Percentiles rank a stretch among this genome's conserved stretches.
Evolutionary conservation across 2,888 invertebrate genomes (phyloP).

Genomic region (Caenorhabditis sp.): DNA sequence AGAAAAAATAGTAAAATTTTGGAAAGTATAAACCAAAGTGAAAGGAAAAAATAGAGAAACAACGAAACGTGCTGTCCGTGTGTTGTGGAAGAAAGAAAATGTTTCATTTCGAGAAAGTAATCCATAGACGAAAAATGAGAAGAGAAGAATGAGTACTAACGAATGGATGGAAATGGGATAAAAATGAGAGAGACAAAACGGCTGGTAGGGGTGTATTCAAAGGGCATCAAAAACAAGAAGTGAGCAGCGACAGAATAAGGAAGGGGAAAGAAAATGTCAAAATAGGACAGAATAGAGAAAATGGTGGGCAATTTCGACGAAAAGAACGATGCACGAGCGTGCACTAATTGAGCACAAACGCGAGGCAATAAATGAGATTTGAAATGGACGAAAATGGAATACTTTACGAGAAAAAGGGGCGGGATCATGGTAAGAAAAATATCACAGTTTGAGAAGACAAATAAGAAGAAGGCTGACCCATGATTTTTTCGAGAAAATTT

Average conservation of each 20-base stretch:
- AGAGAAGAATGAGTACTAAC: conserved; percentile 7
- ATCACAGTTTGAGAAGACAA: neutral
- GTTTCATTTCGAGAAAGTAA: conserved; percentile 22
- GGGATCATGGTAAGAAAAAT: conserved; percentile 1
- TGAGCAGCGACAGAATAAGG: neutral
- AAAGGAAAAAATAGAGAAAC: conserved; percentile 5
- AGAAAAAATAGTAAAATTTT: conserved; percentile 26
- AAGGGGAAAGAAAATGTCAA: conserved; percentile 7
- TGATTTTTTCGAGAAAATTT: conserved; percentile 6
- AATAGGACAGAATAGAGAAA: conserved; percentile 31
- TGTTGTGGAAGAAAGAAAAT: neutral
- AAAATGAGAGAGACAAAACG: neutral
- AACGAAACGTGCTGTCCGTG: neutral
- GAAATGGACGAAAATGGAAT: conserved; percentile 2
- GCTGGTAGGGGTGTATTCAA: conserved; percentile 9
- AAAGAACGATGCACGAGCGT: conserved; percentile 50
- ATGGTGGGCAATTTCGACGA: conserved; percentile 54
- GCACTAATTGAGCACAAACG: conserved; percentile 57
- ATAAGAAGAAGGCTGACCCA: conserved; percentile 43
- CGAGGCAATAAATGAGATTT: conserved; percentile 48
- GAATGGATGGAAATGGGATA: conserved; percentile 41
- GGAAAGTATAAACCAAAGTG: conserved; percentile 33
- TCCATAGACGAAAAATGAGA: neutral
- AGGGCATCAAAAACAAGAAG: conserved; percentile 17
- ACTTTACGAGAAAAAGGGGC: neutral